Base-by-base conservation (phyloP, 2,797 vertebrate species). In the Cetoscarus ocellatus region DNA sequence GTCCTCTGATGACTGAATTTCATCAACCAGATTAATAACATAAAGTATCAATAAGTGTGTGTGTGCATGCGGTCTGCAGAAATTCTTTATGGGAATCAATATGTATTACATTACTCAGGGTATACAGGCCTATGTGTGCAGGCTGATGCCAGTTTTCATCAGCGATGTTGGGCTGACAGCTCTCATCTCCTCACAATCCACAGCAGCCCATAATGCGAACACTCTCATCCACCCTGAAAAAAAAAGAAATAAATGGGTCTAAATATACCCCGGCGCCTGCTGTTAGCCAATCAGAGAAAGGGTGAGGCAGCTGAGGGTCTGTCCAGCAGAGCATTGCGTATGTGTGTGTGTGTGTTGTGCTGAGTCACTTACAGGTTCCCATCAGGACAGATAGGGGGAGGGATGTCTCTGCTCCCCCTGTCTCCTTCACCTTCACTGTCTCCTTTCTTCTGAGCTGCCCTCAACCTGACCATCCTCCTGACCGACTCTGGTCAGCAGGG, bases 281-380 rank as follows among this genome's bases (percentile, higher is more conserved):
- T 19, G 47, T 35, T 8, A 55, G 70, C 84, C 70, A 75, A 86
- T 84, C 73, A 79, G 70, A 57, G 83, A 9, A 38, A 50, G n/a
- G 55, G 67, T 27, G 67, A 52, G 51, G 55, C 19, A 63, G 52
- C 48, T 10, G 12, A 51, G 74, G 69, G 80, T 50, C 70, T 61
- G 61, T 67, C 38, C 63, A 49, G 9, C 34, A 49, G 60, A 34
- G 15, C 10, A 7, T 6, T 7, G 42, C 34, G 56, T 45, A 40
- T 34, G 54, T 56, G n/a, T 56, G 38, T 56, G 38, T 61, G 55
- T 57, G 11, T 49, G 58, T 47, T 67, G 9, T 79, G 84, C 82
- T 88, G 84, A 84, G 80, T 88, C 82, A 85, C 50, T 15, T 15
- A 55, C 40, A 34, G 38, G 68, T 68, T 68, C 38, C 35, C 61